phyloP scores from a whole-genome alignment of 2,797 vertebrate genomes.

The Tadarida brasiliensis region DNA sequence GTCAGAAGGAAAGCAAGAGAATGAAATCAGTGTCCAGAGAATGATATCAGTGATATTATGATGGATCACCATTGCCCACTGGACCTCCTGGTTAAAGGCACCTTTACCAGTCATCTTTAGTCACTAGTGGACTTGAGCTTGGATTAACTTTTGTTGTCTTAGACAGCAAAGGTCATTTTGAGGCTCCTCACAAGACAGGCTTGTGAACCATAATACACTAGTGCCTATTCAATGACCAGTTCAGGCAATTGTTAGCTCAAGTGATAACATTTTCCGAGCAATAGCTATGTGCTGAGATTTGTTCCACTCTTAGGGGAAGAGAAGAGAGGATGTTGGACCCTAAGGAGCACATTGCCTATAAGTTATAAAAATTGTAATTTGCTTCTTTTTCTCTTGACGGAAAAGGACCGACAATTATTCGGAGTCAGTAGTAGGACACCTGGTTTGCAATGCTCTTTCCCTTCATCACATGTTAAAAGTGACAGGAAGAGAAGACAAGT shows the following conservation, averaged over 20 bases:
- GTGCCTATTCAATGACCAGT: neutral
- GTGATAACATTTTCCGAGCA: neutral
- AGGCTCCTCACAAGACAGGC: neutral
- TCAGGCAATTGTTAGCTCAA: neutral
- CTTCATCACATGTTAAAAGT: neutral
- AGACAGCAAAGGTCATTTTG: neutral
- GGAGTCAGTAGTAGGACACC: neutral
- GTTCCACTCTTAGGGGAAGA: neutral
- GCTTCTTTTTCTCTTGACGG: neutral
- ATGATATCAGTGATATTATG: neutral
- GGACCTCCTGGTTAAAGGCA: neutral
- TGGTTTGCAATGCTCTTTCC: neutral
- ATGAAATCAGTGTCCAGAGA: neutral
- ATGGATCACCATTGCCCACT: neutral
- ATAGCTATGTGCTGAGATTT: neutral
- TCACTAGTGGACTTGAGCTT: neutral
- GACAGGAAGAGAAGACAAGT: neutral
- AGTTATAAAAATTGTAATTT: conserved; percentile 20
- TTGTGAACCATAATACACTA: neutral
- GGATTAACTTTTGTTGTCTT: neutral
- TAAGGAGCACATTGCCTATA: neutral
- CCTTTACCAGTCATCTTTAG: neutral
- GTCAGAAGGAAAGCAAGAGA: neutral
- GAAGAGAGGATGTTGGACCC: neutral
- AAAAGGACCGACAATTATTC: neutral